Conservation (phyloP, 2,113 vertebrate genomes). For the Istiophorus platypterus region DNA sequence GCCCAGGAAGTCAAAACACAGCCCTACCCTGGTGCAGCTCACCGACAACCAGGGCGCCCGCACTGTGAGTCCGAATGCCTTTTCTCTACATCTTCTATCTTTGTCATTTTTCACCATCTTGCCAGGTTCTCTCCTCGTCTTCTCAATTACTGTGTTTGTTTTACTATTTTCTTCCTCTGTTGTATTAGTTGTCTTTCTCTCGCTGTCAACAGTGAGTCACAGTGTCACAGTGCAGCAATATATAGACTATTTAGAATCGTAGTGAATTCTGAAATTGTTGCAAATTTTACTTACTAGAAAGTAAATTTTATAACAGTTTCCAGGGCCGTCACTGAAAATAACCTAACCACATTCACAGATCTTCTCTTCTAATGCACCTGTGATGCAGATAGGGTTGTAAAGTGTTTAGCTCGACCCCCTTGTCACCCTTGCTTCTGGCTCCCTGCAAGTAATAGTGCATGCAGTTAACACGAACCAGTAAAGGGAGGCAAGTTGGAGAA, state of each 20-base stretch:
- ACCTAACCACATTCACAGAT: neutral
- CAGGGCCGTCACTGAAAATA: neutral
- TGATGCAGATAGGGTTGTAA: neutral
- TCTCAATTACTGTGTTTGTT: neutral
- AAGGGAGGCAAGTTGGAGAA: conserved; percentile 14
- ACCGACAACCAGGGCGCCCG: conserved; percentile 86
- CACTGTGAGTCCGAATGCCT: conserved; percentile 84
- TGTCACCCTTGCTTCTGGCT: conserved; percentile 16
- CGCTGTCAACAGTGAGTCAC: no score
- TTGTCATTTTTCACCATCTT: neutral
- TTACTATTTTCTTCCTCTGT: neutral
- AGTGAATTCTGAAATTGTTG: neutral
- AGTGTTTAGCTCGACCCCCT: conserved; percentile 7
- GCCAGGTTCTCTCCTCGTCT: neutral
- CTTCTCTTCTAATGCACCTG: neutral
- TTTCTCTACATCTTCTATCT: conserved; percentile 4
- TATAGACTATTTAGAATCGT: neutral
- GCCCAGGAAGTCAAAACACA: conserved; percentile 88
- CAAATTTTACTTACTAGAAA: neutral
- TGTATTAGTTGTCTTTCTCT: neutral
- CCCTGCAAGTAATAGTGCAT: conserved; percentile 42
- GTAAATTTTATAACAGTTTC: neutral
- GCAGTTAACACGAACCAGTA: conserved; percentile 28
- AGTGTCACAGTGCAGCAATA: neutral
- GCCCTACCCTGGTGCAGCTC: conserved; percentile 84